Evolutionary conservation across 2,888 invertebrate species (phyloP).

Genomic region (Watsonalla cultraria): DNA sequence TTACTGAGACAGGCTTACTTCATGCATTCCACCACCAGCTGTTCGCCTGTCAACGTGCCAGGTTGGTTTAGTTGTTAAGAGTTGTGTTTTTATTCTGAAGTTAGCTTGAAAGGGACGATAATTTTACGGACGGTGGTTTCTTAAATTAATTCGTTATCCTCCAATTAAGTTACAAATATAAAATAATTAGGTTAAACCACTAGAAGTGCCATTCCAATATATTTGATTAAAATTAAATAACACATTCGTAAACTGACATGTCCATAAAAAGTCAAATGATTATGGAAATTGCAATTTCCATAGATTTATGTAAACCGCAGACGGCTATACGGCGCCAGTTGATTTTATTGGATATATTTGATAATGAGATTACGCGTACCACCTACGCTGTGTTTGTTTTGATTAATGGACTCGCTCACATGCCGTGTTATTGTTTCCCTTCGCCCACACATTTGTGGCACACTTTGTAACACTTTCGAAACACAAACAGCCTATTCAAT

Average conservation of each 20-base stretch:
- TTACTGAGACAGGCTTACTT: conserved; percentile 85
- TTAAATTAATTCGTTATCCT: no score
- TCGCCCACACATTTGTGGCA: neutral
- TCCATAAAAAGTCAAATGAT: no score
- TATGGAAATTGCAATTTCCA: no score
- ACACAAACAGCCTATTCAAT: neutral
- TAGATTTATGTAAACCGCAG: neutral
- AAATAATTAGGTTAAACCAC: no score
- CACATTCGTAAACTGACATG: no score
- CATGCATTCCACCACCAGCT: conserved; percentile 84
- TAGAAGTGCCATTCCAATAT: no score
- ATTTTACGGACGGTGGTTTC: no score
- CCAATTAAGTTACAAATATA: no score
- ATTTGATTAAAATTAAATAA: no score
- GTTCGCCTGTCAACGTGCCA: conserved; percentile 49
- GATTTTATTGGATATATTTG: neutral
- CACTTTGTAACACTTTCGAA: neutral
- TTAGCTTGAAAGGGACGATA: no score
- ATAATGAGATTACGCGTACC: neutral
- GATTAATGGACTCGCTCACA: conserved; percentile 3
- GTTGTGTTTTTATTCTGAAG: no score
- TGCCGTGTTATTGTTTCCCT: conserved; percentile 6
- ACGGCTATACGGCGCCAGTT: neutral
- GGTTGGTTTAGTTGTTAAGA: conserved; percentile 18
- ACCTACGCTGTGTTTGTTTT: conserved; percentile 1